A percentile compares a stretch with the other conserved stretches of the same genome.
phyloP scores from a whole-genome alignment of 2,888 invertebrate species.

The Limenitis camilla region DNA sequence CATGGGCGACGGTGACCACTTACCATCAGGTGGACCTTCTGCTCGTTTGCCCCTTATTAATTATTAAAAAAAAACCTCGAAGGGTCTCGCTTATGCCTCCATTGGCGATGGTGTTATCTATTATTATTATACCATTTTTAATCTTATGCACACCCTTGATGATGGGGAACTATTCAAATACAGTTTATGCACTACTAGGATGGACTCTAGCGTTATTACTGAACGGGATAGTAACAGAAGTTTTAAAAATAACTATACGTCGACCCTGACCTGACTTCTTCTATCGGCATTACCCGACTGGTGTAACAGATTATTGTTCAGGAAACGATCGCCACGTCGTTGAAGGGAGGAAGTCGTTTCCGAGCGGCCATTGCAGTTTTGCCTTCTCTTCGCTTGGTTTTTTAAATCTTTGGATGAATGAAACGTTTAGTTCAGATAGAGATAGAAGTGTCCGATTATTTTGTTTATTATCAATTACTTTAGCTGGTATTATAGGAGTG shows the following conservation, averaged over 20 bases:
- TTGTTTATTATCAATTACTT: conserved; percentile 77
- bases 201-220: conserved; percentile 57
- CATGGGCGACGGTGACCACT: no score
- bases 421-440: conserved; percentile 26
- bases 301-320: no score
- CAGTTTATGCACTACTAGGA: conserved; percentile 53
- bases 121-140: conserved; percentile 75
- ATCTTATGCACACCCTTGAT: conserved; percentile 60
- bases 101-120: conserved; percentile 74
- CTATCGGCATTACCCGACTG: no score
- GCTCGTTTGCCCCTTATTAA: no score
- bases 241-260: no score
- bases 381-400: no score
- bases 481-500: conserved; percentile 78
- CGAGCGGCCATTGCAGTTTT: no score
- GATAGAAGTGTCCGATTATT: conserved; percentile 76
- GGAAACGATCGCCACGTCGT: no score
- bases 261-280: no score
- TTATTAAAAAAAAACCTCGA: conserved; percentile 81
- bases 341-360: no score
- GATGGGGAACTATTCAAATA: conserved; percentile 32
- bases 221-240: no score
- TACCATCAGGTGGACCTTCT: no score
- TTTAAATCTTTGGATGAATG: conserved; percentile 78
- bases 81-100: conserved; percentile 79